A percentile compares a stretch with the other conserved stretches of the same genome.
Evolutionary conservation across 1,140 invertebrate species (phyloP).

Genomic region (Monochamus saltuarius): DNA sequence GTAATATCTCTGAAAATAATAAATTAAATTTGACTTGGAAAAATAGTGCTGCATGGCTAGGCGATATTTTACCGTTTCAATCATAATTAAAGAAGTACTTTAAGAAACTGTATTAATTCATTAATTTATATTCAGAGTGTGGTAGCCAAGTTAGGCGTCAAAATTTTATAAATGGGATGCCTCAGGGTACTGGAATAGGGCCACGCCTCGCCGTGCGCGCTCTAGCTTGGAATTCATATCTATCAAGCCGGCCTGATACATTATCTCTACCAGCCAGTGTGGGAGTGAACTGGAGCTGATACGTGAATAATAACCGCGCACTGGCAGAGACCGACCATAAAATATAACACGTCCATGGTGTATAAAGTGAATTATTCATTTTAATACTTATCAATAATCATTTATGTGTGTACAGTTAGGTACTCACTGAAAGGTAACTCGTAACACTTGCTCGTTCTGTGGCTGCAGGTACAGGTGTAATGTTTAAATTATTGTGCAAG

Average conservation of each 20-base stretch:
- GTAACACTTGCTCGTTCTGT: too few species aligned
- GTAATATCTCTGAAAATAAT: too few species aligned
- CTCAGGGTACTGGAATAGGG: constrained; percentile 30
- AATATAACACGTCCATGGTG: constrained; percentile 34
- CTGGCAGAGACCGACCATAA: constrained; percentile 15
- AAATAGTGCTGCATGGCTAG: too few species aligned
- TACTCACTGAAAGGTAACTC: too few species aligned
- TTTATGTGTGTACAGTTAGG: too few species aligned
- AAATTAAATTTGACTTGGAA: too few species aligned
- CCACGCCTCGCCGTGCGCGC: constrained; percentile 37
- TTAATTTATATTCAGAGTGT: constrained; percentile 45
- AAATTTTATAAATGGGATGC: constrained; percentile 44
- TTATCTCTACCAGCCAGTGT: constrained; percentile 30
- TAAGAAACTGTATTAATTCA: constrained; percentile 38
- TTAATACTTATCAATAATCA: too few species aligned
- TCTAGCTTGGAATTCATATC: constrained; percentile 32
- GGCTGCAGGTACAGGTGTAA: too few species aligned
- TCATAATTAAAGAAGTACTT: background rate
- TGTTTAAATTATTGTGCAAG: too few species aligned
- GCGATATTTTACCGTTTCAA: too few species aligned
- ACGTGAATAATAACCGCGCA: constrained; percentile 29
- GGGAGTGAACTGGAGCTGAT: constrained; percentile 18
- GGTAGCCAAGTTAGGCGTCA: constrained; percentile 44
- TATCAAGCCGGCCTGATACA: constrained; percentile 24
- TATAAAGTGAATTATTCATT: too few species aligned